Evolutionary conservation across 2,113 vertebrate species (phyloP), one percentile per base, ranked within the genome.

Genomic region (Rattus norvegicus): DNA sequence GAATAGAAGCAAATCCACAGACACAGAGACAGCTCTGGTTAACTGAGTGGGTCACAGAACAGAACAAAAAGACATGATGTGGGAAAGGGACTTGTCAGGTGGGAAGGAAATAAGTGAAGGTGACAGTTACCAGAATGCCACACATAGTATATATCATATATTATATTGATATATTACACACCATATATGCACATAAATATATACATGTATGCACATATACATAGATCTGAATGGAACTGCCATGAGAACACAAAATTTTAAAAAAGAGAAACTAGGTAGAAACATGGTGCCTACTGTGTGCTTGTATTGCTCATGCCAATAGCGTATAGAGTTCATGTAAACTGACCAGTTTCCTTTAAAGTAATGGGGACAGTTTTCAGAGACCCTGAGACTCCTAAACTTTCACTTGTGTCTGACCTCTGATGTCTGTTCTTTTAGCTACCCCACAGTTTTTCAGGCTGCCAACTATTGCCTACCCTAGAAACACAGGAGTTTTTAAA

Each of bases 321-420:
- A 88, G 47, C 14, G 4, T 36, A 6, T 22, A 88, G 49, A 56
- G 13, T 36, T 72, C 19, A 39, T n/a, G 0, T 65, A 56, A 75
- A 59, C 14, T 10, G 20, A 75, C 9, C 52, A 69, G 13, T 22
- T 54, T 19, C n/a, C 54, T 59, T 36, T 9, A 7, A 43, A 43
- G 6, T 52, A 12, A 26, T 2, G 2, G 8, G 17, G 0, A 19
- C 13, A 2, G 24, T 24, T 11, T 90, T 20, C 2, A 54, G 28
- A 33, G 14, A 54, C 11, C 19, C 1, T 5, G 6, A 7, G 11
- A 5, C 19, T 13, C 16, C 8, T 43, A 43, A 7, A 1, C 52
- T 20, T 24, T 20, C 12, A 2, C 30, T 36, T 16, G 7, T 33
- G 8, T 30, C 36, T 65, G 43, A 7, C 52, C 8, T 16, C 0